A percentile compares a stretch with the other conserved stretches of the same genome.
phyloP scores from a whole-genome alignment of 2,888 invertebrate genomes.

The Drosophila mercatorum region DNA sequence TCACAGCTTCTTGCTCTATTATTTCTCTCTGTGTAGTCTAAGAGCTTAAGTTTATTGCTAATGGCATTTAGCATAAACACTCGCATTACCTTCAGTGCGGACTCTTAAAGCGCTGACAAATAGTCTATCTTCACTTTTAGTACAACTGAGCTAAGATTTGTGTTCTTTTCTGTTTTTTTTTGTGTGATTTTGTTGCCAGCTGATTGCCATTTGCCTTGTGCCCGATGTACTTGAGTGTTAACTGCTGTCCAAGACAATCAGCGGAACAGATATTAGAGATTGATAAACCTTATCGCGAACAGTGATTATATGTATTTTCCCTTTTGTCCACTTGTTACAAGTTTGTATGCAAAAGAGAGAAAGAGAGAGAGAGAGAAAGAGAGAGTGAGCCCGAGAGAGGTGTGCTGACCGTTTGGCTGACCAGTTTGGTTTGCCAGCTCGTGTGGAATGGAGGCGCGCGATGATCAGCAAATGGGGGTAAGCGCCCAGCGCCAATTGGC shows the following conservation, averaged over 20 bases:
- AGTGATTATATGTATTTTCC: not conserved
- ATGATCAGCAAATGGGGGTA: slow-evolving; percentile 50
- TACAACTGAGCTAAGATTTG: slow-evolving; percentile 7
- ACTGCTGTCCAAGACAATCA: slow-evolving; percentile 26
- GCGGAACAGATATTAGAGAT: slow-evolving; percentile 9
- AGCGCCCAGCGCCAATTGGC: slow-evolving; percentile 25
- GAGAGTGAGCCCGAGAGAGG: not conserved
- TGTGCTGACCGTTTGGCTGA: slow-evolving; percentile 29
- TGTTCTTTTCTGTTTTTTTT: not conserved
- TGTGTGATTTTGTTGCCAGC: slow-evolving; percentile 14
- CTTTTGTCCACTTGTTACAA: not conserved
- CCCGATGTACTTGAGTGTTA: slow-evolving; percentile 37
- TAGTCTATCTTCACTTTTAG: slow-evolving; percentile 1
- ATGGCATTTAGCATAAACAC: not conserved
- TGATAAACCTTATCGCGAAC: slow-evolving; percentile 46
- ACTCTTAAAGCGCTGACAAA: not conserved
- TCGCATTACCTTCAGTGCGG: not conserved
- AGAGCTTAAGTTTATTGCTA: not conserved
- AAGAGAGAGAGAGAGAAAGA: not conserved
- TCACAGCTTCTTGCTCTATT: not conserved
- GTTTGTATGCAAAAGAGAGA: slow-evolving; percentile 4
- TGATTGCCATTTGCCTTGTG: slow-evolving; percentile 37
- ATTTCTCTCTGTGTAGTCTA: not conserved
- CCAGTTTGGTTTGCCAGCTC: slow-evolving; percentile 56
- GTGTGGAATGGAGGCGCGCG: slow-evolving; percentile 35